Conservation (phyloP, 2,113 vertebrate genomes). For the Paracanthobrama guichenoti region DNA sequence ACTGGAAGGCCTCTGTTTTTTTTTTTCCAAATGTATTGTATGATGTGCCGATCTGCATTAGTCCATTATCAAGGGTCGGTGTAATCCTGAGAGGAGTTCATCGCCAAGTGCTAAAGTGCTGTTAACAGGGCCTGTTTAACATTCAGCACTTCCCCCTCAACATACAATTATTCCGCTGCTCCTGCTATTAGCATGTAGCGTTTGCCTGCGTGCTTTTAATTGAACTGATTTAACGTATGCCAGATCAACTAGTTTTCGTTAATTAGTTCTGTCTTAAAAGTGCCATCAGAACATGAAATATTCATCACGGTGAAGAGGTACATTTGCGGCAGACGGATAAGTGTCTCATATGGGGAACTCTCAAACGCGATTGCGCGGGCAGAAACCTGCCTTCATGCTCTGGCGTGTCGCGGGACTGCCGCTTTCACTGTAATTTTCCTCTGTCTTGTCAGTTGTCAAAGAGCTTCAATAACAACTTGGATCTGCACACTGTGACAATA, state of each 20-base stretch:
- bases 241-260: constrained; percentile 81
- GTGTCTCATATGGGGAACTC: constrained; percentile 25
- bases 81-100: constrained; percentile 73
- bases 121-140: constrained; percentile 81
- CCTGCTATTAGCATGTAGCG: constrained; percentile 78
- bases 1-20: constrained; percentile 42
- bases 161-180: constrained; percentile 78
- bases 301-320: constrained; percentile 67
- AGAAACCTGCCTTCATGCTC: not conserved
- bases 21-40: constrained; percentile 54
- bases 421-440: constrained; percentile 10
- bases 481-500: not conserved
- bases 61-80: constrained; percentile 70
- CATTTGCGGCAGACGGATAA: constrained; percentile 38
- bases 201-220: constrained; percentile 74
- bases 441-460: constrained; percentile 2
- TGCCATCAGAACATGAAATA: constrained; percentile 80
- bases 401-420: not conserved
- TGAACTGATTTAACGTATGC: constrained; percentile 79
- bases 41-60: constrained; percentile 66
- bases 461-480: constrained; percentile 9
- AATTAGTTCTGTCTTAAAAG: constrained; percentile 81
- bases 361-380: constrained; percentile 7
- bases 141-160: constrained; percentile 77
- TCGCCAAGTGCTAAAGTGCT: constrained; percentile 78